Evolutionary conservation across 1,140 invertebrate species (phyloP), one percentile per base, ranked within the genome.

Genomic region (Euura lappo): DNA sequence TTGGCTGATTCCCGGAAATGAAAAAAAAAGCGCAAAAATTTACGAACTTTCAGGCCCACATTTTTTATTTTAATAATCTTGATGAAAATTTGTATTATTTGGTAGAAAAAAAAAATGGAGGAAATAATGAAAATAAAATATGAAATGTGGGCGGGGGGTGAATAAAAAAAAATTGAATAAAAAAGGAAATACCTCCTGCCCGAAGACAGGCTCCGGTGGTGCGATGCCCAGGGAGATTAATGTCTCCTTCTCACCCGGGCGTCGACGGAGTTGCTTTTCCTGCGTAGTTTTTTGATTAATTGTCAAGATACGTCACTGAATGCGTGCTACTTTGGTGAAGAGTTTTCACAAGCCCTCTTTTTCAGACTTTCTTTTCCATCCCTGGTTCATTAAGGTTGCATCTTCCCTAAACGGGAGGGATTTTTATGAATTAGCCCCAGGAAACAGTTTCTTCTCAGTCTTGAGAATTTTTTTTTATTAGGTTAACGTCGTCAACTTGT

Each of bases 361-460:
- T 68, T 42, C 8, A 44, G 44, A 68, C 8, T 44, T 68, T 44
- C 42, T 68, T 28, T 28, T 28, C 28, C 28, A 28, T 28, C 28
- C 28, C 66, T 42, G 66, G 11, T 42, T 68, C 66, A 68, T 68
- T 68, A 68, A 68, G 66, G 66, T 42, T 68, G 66, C 66, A 64
- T 68, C 66, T 42, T 68, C 8, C 66, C 66, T 68, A 68, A 68
- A 11, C 66, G 66, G 66, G 28, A 28, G 28, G 66, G 44, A 68
- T 68, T 68, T 68, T 68, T 68, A 68, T 68, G 66, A 68, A 68
- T 68, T 68, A 68, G 66, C 66, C 66, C 8, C 8, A 28, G 66
- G 42, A n/a, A 42, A 42, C 28, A 28, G 28, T 28, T 28, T 28
- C 28, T 28, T 28, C 28, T 28, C 28, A 28, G 0, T 28, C 28